phyloP scores from a whole-genome alignment of 2,113 vertebrate genomes.

The Labrus mixtus region DNA sequence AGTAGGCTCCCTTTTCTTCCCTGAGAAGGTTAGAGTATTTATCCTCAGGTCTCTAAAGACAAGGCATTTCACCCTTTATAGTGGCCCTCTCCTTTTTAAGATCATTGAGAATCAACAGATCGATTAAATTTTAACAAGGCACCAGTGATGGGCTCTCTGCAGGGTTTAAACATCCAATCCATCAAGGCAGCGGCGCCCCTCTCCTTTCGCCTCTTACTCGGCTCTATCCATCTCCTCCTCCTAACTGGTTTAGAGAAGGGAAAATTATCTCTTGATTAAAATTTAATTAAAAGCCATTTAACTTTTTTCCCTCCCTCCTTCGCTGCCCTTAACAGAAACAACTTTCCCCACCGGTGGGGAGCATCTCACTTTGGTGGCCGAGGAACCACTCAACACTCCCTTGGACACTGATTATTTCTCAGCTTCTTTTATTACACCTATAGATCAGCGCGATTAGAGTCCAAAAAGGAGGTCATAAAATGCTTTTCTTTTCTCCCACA shows the following conservation, averaged over 20 bases:
- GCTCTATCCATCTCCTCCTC: conserved; percentile 64
- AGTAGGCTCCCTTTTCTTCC: background rate
- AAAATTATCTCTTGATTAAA: conserved; percentile 84
- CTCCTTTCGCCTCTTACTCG: conserved; percentile 52
- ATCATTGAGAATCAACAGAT: conserved; percentile 75
- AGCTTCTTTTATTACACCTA: conserved; percentile 61
- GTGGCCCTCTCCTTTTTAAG: conserved; percentile 57
- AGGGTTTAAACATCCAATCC: conserved; percentile 80
- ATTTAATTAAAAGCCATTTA: conserved; percentile 84
- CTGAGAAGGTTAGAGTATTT: background rate
- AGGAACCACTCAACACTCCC: conserved; percentile 37
- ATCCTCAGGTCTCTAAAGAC: conserved; percentile 7
- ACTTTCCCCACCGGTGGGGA: conserved; percentile 46
- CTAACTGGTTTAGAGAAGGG: conserved; percentile 71
- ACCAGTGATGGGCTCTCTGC: conserved; percentile 71
- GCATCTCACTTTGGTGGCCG: conserved; percentile 45
- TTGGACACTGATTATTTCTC: conserved; percentile 56
- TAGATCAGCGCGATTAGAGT: conserved; percentile 65
- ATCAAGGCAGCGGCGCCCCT: conserved; percentile 66
- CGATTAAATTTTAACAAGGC: conserved; percentile 82
- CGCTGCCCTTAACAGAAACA: conserved; percentile 71
- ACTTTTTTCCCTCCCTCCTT: conserved; percentile 56
- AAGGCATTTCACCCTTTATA: conserved; percentile 63
- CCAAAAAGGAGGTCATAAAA: conserved; percentile 49
- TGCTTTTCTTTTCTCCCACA: background rate